Evolutionary conservation across 1,140 invertebrate genomes (phyloP).

Genomic region (Charaxes varanes): DNA sequence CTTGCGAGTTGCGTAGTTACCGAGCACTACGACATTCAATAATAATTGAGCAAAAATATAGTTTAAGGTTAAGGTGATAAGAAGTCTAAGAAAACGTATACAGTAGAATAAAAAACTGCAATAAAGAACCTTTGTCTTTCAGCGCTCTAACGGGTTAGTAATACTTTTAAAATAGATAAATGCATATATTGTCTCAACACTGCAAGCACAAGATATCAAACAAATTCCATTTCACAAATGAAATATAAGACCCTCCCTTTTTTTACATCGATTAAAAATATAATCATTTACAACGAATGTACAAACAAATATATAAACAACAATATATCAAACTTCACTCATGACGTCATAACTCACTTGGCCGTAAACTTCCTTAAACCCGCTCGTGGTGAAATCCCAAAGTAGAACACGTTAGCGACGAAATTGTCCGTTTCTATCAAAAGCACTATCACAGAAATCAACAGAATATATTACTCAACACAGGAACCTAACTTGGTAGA

Average conservation of each 20-base stretch:
- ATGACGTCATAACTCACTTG: conserved; percentile 50
- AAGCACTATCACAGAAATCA: conserved; percentile 65
- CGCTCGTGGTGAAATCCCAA: conserved; percentile 71
- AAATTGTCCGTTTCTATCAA: conserved; percentile 63
- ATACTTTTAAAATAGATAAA: too few species aligned
- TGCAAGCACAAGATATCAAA: too few species aligned
- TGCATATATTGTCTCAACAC: too few species aligned
- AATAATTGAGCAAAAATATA: background rate
- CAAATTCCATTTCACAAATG: too few species aligned
- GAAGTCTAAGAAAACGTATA: too few species aligned
- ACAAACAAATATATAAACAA: background rate
- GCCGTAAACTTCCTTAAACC: conserved; percentile 70
- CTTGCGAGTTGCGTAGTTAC: conserved; percentile 12
- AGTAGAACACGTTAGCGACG: conserved; percentile 63
- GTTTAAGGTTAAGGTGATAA: too few species aligned
- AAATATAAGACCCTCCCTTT: too few species aligned
- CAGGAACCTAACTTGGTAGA: conserved; percentile 40
- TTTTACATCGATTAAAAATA: background rate
- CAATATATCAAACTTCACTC: conserved; percentile 1
- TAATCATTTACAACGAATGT: background rate
- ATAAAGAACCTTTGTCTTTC: too few species aligned
- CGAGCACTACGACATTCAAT: conserved; percentile 3
- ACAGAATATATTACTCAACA: conserved; percentile 67
- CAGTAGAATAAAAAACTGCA: too few species aligned
- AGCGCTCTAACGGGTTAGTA: too few species aligned